Base-by-base conservation (phyloP, 1,140 invertebrate species). In the Atta texana region DNA sequence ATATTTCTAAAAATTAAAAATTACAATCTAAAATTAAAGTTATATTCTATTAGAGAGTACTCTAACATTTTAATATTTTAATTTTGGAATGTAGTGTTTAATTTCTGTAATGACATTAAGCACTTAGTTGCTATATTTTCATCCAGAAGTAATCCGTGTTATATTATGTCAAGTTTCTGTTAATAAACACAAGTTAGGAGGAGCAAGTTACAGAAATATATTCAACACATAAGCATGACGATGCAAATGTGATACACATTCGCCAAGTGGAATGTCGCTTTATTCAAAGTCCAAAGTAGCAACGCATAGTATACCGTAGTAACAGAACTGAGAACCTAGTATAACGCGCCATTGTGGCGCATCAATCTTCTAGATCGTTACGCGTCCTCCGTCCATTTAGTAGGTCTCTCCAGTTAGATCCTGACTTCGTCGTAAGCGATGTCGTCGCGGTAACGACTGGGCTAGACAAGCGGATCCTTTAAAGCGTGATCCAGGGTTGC, bases 341-440 rank as follows among this genome's bases (percentile, higher is more conserved):
- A 59, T 72, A 53, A 39, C 24, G 53, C 78, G 34, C 34, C 68
- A 75, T 84, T 75, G 69, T 74, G 55, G 55, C 7, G 28, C 80
- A 84, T 84, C 69, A 84, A 84, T 84, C 80, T 84, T 84, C 80
- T 34, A 44, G 69, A 84, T 84, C 80, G 71, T 84, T 84, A 84
- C 69, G 80, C 72, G 80, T 75, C 57, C 80, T 61, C 24, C 69
- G 57, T 84, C 69, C 69, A 84, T 84, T 84, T 84, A 84, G 80
- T 61, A 61, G 69, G 69, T 74, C 55, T 28, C 44, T 61, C 24
- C 69, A 59, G 69, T 57, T 61, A 51, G 80, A 84, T 61, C 55
- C 80, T 61, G 80, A 74, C 80, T 71, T 69, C 69, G 53, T 75
- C 80, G 80, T 84, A 84, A 84, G 80, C 80, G 80, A 84, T 84